Evolutionary conservation across 2,797 vertebrate genomes (phyloP).

Genomic region (Columba guinea): DNA sequence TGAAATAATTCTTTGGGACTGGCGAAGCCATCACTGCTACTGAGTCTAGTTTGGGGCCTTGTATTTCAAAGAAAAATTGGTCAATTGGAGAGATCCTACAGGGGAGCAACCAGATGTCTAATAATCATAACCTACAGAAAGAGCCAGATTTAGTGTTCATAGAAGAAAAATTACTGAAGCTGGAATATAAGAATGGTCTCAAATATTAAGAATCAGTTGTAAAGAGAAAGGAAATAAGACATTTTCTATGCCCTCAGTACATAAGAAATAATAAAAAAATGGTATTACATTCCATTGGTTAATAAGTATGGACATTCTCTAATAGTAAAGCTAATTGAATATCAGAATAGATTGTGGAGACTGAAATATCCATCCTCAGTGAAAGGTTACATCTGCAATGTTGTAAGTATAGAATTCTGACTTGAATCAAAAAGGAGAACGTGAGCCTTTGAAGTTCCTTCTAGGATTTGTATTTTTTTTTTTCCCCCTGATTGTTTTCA

Average conservation of each 20-base stretch:
- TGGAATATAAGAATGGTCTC: neutral
- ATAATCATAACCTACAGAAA: neutral
- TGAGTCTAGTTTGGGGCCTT: neutral
- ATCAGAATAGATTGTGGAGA: neutral
- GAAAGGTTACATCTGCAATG: neutral
- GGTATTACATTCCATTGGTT: neutral
- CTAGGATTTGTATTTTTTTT: neutral
- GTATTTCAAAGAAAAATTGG: neutral
- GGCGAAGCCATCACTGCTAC: neutral
- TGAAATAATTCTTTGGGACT: neutral
- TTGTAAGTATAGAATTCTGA: neutral
- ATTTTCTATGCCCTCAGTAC: neutral
- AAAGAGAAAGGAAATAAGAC: neutral
- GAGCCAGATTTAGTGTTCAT: neutral
- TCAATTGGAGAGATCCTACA: neutral
- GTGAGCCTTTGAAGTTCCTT: neutral
- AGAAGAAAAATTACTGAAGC: neutral
- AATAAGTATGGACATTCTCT: neutral
- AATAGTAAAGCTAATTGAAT: neutral
- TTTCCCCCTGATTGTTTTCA: neutral
- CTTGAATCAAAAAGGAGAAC: neutral
- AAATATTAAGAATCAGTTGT: neutral
- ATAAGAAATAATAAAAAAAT: neutral
- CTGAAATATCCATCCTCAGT: neutral
- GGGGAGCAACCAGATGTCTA: neutral